Conservation (phyloP, 2,797 vertebrate species). For the Manis crassicaudata region DNA sequence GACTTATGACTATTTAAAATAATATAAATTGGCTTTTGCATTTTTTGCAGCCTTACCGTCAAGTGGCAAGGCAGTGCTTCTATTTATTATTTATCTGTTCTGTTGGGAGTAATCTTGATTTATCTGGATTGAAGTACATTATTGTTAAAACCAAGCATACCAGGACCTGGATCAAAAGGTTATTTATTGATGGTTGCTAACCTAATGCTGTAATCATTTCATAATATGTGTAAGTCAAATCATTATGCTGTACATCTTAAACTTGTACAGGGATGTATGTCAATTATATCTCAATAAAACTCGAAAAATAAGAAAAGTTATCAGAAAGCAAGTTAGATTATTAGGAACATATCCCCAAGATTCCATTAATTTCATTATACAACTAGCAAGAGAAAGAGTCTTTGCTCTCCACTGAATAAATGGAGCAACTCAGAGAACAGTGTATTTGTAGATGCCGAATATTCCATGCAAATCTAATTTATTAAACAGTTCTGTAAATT, state of each 20-base stretch:
- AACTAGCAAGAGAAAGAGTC: neutral
- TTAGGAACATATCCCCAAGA: neutral
- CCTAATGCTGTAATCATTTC: neutral
- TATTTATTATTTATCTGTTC: neutral
- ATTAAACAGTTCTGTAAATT: neutral
- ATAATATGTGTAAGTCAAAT: neutral
- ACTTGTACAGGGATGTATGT: neutral
- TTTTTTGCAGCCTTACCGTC: neutral
- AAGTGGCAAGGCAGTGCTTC: neutral
- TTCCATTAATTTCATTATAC: neutral
- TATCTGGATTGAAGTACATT: slow-evolving; percentile 8
- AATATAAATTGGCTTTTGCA: neutral
- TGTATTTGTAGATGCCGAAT: neutral
- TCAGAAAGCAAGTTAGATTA: neutral
- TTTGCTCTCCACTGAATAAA: neutral
- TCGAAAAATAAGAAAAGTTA: neutral
- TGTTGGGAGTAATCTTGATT: neutral
- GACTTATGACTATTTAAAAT: slow-evolving; percentile 15
- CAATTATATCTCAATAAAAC: neutral
- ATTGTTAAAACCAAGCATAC: slow-evolving; percentile 1
- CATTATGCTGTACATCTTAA: neutral
- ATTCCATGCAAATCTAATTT: neutral
- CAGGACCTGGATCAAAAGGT: neutral
- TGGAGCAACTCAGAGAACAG: neutral
- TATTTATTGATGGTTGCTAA: neutral